These are phyloP conservation scores for Macroteleia sp. DNA, from an alignment of 2,888 invertebrate species.

Conservation along the genomic window DNA sequence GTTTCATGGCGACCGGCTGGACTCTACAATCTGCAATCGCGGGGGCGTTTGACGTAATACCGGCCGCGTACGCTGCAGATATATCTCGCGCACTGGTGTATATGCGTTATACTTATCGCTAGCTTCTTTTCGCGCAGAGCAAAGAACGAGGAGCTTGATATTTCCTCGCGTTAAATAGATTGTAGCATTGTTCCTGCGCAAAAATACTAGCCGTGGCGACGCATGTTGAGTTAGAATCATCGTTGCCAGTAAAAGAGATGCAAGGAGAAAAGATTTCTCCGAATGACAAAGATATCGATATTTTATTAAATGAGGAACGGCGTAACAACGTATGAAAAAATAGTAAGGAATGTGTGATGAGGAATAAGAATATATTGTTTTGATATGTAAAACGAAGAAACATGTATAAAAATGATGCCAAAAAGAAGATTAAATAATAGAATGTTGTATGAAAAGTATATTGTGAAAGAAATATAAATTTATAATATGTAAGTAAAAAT, in stretches of 20 bases:
- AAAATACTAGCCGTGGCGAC: conserved; percentile 9
- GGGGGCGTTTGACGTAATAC: conserved; percentile 62
- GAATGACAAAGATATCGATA: too few relatives aligned
- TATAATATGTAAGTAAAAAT: too few relatives aligned
- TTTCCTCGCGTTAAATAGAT: conserved; percentile 58
- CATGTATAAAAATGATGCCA: too few relatives aligned
- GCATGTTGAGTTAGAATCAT: conserved; percentile 22
- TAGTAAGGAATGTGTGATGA: too few relatives aligned
- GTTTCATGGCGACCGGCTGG: conserved; percentile 31
- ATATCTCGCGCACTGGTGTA: conserved; percentile 55
- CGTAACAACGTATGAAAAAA: too few relatives aligned
- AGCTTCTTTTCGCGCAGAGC: conserved; percentile 36
- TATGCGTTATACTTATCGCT: conserved; percentile 63
- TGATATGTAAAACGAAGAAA: too few relatives aligned
- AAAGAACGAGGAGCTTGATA: conserved; percentile 46
- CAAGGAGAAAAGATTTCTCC: too few relatives aligned
- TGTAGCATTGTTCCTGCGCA: conserved; percentile 47
- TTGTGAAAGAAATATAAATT: too few relatives aligned
- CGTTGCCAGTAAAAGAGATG: conserved; percentile 3
- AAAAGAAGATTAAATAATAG: too few relatives aligned
- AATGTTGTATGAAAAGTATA: too few relatives aligned
- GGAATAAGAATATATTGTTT: too few relatives aligned
- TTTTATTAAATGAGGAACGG: too few relatives aligned
- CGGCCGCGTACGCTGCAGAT: conserved; percentile 45
- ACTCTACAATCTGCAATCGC: conserved; percentile 52